Base-by-base conservation (phyloP, 2,888 invertebrate genomes). In the Lithosia quadra region DNA sequence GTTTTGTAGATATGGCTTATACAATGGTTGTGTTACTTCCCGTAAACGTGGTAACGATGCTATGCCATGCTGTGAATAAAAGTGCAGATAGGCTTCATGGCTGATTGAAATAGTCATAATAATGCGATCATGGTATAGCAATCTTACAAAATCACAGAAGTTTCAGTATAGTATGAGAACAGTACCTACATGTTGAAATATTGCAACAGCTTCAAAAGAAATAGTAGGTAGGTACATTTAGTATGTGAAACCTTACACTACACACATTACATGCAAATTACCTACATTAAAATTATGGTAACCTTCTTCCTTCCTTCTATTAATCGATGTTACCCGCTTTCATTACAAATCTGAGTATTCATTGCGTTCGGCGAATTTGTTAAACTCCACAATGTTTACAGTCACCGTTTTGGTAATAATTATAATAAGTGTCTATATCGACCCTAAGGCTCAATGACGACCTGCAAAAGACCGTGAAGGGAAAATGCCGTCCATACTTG, bases 181-280 rank as follows among this genome's bases (percentile, higher is more conserved):
- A n/a, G n/a, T n/a, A n/a, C n/a, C n/a, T n/a, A n/a, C 43, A 43
- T 5, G 18, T 18, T 18, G 18, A 43, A 43, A 43, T 43, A 43
- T 43, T 18, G 15, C 18, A 49, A 49, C n/a, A 49, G 8, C 0
- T 49, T 49, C n/a, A 8, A 28, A 56, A 22, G 28, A 2, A 15
- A 56, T 15, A 15, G 13, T 53, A 21, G 18, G 18, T 22, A 68
- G 55, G 63, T 71, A 43, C 21, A 63, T 69, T 36, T 65, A 69
- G 15, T 67, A 76, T 58, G 74, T 53, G 57, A 67, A 53, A 67
- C 60, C 36, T 63, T 68, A 62, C 62, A 77, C 69, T 77, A 69
- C 72, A 76, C 65, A 69, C 68, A 63, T 64, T 28, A 28, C 28
- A 62, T 18, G 7, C 49, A 73, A 73, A 71, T 63, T 63, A 65